These are phyloP conservation scores for Blomia tropicalis DNA, from an alignment of 2,888 invertebrate genomes.

Conservation along the genomic window DNA sequence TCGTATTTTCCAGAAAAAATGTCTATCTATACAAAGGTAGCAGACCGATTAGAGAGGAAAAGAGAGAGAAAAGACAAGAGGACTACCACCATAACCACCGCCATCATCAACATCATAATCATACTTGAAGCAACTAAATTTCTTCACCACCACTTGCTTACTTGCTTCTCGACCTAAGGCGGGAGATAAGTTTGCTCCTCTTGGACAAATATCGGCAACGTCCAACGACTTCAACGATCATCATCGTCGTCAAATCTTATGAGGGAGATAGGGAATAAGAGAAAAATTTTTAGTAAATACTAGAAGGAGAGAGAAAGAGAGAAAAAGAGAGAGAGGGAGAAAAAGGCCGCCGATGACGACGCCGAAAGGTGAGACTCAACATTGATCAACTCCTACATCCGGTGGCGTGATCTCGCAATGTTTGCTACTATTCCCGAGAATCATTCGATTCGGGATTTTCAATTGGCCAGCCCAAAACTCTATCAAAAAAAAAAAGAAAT, in stretches of 20 bases:
- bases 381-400: not conserved
- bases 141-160: not conserved
- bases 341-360: not conserved
- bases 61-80: too few relatives aligned
- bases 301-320: too few relatives aligned
- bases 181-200: not conserved
- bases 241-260: too few relatives aligned
- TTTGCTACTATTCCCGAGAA: not conserved
- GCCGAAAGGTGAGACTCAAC: not conserved
- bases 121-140: not conserved
- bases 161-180: not conserved
- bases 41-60: slow-evolving; percentile 1
- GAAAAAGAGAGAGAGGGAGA: not conserved
- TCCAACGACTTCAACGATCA: too few relatives aligned
- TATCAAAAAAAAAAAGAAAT: too few relatives aligned
- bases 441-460: too few relatives aligned
- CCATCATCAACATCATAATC: too few relatives aligned
- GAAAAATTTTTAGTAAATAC: too few relatives aligned
- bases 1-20: too few relatives aligned
- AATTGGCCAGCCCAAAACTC: too few relatives aligned
- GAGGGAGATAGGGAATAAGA: too few relatives aligned
- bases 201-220: not conserved
- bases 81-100: too few relatives aligned
- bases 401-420: slow-evolving; percentile 3
- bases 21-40: not conserved